phyloP scores from a whole-genome alignment of 2,797 vertebrate species.

The Anguilla obscura region DNA sequence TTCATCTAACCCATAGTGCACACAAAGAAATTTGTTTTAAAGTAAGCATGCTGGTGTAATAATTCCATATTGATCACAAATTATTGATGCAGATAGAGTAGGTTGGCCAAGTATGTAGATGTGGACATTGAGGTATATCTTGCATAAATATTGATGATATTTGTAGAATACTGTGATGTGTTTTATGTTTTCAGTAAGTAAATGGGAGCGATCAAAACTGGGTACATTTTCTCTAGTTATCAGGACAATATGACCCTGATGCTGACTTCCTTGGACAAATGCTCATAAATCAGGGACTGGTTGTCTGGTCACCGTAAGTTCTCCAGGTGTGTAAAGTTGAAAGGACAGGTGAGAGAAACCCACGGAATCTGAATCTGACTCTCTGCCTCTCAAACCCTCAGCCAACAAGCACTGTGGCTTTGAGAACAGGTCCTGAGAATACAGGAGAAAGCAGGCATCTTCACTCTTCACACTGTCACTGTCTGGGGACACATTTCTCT shows the following conservation, averaged over 20 bases:
- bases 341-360: too few species aligned
- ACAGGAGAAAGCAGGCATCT: neutral
- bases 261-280: too few species aligned
- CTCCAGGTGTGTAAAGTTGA: too few species aligned
- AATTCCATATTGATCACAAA: neutral
- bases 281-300: too few species aligned
- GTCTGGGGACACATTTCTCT: neutral
- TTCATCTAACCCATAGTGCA: neutral
- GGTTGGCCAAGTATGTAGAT: neutral
- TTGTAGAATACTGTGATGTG: neutral
- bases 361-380: too few species aligned
- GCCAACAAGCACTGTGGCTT: too few species aligned
- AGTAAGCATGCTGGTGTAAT: neutral
- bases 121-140: neutral
- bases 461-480: neutral
- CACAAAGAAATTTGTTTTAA: neutral
- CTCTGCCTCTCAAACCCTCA: too few species aligned
- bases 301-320: too few species aligned
- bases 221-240: too few species aligned
- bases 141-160: conserved; percentile 16
- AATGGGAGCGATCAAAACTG: too few species aligned
- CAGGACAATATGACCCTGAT: too few species aligned
- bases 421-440: neutral
- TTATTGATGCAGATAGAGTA: neutral
- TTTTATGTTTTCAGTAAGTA: neutral